These are phyloP conservation scores for Cephus pygmeus DNA, from an alignment of 2,888 invertebrate species.

Conservation along the genomic window DNA sequence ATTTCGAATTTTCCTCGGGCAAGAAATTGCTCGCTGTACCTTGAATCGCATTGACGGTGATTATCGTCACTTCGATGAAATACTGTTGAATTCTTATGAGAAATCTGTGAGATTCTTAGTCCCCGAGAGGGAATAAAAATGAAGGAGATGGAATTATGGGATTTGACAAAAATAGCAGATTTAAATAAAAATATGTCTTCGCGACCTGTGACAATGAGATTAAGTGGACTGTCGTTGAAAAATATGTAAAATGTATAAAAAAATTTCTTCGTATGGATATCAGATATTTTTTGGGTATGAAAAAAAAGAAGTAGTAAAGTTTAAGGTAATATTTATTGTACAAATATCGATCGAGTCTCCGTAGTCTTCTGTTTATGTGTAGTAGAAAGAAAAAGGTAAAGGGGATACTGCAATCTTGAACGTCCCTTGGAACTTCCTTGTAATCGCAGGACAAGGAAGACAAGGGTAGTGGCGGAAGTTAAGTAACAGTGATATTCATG, in stretches of 20 bases:
- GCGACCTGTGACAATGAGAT: too few relatives aligned
- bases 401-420: neutral
- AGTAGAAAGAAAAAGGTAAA: neutral
- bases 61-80: neutral
- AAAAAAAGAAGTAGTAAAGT: neutral
- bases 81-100: neutral
- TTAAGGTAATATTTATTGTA: neutral
- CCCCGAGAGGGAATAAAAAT: neutral
- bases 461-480: neutral
- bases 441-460: neutral
- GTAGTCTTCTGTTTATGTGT: too few relatives aligned
- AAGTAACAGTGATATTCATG: neutral
- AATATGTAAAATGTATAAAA: too few relatives aligned
- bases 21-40: neutral
- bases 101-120: neutral
- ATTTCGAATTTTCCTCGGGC: too few relatives aligned
- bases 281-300: too few relatives aligned
- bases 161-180: neutral
- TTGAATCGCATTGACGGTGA: neutral
- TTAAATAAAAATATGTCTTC: too few relatives aligned
- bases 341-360: neutral
- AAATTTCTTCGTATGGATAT: too few relatives aligned
- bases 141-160: neutral
- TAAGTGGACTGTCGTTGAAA: too few relatives aligned
- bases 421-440: neutral